phyloP scores from a whole-genome alignment of 1,140 invertebrate genomes.

The Meloidogyne chitwoodi region DNA sequence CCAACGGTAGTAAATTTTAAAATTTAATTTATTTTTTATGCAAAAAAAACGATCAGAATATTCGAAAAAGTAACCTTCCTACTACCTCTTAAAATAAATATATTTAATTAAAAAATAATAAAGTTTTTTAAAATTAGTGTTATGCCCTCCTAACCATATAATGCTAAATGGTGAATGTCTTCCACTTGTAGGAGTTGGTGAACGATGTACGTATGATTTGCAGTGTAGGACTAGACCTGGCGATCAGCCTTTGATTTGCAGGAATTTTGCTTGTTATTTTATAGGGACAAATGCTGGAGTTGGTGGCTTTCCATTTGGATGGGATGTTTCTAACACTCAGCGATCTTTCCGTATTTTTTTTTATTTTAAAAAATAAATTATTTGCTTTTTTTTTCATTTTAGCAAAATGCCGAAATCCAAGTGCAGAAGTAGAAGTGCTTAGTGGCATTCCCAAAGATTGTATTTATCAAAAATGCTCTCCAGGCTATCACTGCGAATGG shows the following conservation, averaged over 20 bases:
- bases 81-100: too few relatives aligned
- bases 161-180: constrained; percentile 38
- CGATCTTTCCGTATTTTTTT: not conserved
- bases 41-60: too few relatives aligned
- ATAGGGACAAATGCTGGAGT: not conserved
- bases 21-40: too few relatives aligned
- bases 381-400: not conserved
- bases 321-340: not conserved
- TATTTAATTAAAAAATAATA: not conserved
- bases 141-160: constrained; percentile 30
- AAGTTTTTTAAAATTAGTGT: constrained; percentile 6
- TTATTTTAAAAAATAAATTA: too few relatives aligned
- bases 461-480: constrained; percentile 36
- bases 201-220: constrained; percentile 34
- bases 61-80: too few relatives aligned
- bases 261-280: constrained; percentile 28
- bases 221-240: constrained; percentile 26
- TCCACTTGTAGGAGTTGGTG: constrained; percentile 29
- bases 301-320: not conserved
- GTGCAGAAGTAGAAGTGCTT: constrained; percentile 29
- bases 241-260: constrained; percentile 26
- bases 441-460: constrained; percentile 40
- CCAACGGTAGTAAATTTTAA: constrained; percentile 24
- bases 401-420: constrained; percentile 42
- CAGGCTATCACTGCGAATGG: constrained; percentile 43